Base-by-base conservation (phyloP, 2,797 vertebrate genomes). In the Taenioides sp. region DNA sequence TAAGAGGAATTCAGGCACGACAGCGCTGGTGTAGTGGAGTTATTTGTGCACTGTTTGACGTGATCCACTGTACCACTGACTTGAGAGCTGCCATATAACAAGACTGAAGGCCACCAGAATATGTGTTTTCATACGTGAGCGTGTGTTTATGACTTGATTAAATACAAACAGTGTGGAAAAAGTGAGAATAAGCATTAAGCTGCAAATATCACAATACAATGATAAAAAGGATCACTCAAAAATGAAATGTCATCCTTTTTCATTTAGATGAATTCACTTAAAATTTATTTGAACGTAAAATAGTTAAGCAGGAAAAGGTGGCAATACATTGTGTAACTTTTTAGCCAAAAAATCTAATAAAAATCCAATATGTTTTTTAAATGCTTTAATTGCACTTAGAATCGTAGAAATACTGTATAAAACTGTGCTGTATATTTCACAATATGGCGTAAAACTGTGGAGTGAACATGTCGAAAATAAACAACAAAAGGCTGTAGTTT, bases 1-100 rank as follows among this genome's bases (percentile, higher is more conserved):
- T 62, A 62, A 69, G 71, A 73, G 77, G 69, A 78, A 66, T 23
- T 54, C 67, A 68, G 72, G 31, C 71, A 69, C 40, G n/a, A 54
- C 69, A 27, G 10, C 71, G 57, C 25, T 62, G 3, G 3, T 40
- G 65, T 71, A 25, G 2, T 34, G 50, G 28, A 72, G 63, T 64
- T 50, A 22, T 5, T 57, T 25, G 31, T 62, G 20, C 31, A 57
- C 66, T 60, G 52, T 77, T 70, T 52, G 27, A 16, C 59, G 22
- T 74, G 58, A 31, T 12, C 64, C n/a, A 58, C 50, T 69, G 60
- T 31, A 62, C 49, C 57, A 55, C 58, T 34, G 20, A 43, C 18
- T 50, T 22, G 3, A 62, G 20, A 55, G 22, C 16, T 67, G 20
- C 52, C 11, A 43, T n/a, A 20, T 20, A 43, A 31, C 47, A 5